Base-by-base conservation (phyloP, 2,888 invertebrate species). In the Lottia scabra region DNA sequence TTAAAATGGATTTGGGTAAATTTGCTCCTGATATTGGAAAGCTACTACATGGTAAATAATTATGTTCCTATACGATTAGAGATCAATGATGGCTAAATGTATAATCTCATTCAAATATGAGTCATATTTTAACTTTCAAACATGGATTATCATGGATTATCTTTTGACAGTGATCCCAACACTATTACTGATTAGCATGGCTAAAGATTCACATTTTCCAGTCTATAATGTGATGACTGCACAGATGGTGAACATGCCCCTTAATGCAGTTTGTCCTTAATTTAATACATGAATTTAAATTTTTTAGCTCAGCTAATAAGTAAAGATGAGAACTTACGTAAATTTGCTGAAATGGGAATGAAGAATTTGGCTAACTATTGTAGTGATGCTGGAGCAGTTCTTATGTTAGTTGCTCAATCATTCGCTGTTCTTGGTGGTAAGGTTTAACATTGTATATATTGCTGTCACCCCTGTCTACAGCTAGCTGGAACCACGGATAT, bases 1-100 rank as follows among this genome's bases (percentile, higher is more conserved):
- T 96, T 8, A 91, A 92, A 70, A 89, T 96, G 5, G 94, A 95
- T 86, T 91, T 97, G 38, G 96, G 95, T 85, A 92, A 92, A 67
- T 93, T 94, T 88, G 94, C 94, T 8, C 89, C 92, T 62, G 95
- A 95, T 81, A 92, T 98, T 67, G 95, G 95, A 19, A 96, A 95
- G 90, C 93, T 93, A 81, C 91, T 97, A 67, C 94, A 95, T 79
- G 93, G 94, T 94, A 86, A 89, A 90, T 77, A 27, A 12, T 6
- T 16, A 38, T 15, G n/a, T n/a, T n/a, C n/a, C n/a, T n/a, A n/a
- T n/a, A n/a, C n/a, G n/a, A n/a, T n/a, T n/a, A n/a, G n/a, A n/a
- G n/a, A n/a, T n/a, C n/a, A n/a, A n/a, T n/a, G n/a, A n/a, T n/a
- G n/a, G n/a, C n/a, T n/a, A n/a, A n/a, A n/a, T n/a, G n/a, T n/a